These are phyloP conservation scores for Clarias magur DNA, from an alignment of 2,113 vertebrate species.

Conservation along the genomic window DNA sequence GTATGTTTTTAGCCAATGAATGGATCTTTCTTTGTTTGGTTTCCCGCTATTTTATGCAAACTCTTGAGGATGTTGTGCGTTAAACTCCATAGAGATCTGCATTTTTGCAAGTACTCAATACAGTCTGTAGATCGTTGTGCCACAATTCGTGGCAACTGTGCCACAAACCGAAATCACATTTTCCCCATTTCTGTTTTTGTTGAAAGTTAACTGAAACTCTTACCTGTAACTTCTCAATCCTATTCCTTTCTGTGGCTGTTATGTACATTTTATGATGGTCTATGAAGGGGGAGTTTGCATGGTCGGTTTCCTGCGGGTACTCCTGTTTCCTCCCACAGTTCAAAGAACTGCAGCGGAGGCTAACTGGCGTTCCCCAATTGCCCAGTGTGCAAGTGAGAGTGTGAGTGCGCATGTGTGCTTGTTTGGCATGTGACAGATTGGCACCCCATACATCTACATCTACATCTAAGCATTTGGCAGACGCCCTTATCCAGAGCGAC, in stretches of 20 bases:
- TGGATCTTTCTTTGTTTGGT: neutral
- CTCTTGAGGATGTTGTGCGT: neutral
- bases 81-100: neutral
- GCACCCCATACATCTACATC: no score
- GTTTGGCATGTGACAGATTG: no score
- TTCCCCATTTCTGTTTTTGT: neutral
- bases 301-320: no score
- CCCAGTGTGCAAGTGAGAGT: no score
- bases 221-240: neutral
- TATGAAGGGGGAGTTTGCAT: no score
- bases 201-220: neutral
- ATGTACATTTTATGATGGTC: neutral
- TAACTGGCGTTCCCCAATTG: no score
- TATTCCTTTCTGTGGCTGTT: neutral
- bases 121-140: neutral
- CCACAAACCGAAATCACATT: neutral
- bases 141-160: neutral
- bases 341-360: no score
- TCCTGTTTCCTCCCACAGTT: no score
- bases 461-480: no score
- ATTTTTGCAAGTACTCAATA: neutral
- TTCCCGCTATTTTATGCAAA: neutral
- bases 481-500: no score
- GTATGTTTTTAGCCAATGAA: neutral
- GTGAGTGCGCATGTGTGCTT: no score